These are phyloP conservation scores for Nasonia giraulti DNA, from an alignment of 1,140 invertebrate species.

Conservation along the genomic window DNA sequence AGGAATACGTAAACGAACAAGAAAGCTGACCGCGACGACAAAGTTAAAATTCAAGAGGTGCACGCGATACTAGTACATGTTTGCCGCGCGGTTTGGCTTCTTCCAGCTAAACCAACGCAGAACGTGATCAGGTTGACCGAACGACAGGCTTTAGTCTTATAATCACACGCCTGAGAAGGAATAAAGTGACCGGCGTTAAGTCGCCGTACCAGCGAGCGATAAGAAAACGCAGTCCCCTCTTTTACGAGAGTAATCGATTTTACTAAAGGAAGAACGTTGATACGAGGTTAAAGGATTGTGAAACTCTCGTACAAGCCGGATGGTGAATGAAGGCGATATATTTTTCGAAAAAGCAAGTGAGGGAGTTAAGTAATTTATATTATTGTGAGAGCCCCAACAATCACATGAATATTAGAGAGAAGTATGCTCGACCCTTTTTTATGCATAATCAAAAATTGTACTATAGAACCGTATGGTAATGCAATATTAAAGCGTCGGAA, in stretches of 20 bases:
- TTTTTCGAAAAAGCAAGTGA: not conserved
- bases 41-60: slow-evolving; percentile 10
- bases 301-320: not conserved
- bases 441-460: too few relatives aligned
- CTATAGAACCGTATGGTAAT: too few relatives aligned
- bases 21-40: not conserved
- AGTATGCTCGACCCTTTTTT: too few relatives aligned
- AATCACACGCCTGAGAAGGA: too few relatives aligned
- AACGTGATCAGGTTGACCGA: not conserved
- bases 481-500: too few relatives aligned
- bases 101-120: not conserved
- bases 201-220: too few relatives aligned
- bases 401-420: too few relatives aligned
- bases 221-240: not conserved
- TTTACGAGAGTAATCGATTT: not conserved
- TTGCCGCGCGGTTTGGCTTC: slow-evolving; percentile 11
- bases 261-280: not conserved
- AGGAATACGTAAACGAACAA: not conserved
- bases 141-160: too few relatives aligned
- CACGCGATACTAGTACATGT: not conserved
- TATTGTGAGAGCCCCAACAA: too few relatives aligned
- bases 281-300: not conserved
- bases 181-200: too few relatives aligned
- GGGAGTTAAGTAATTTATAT: too few relatives aligned
- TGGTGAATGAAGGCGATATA: not conserved